These are phyloP conservation scores for Steinernema scapterisci DNA, from an alignment of 2,888 invertebrate species.

Conservation along the genomic window DNA sequence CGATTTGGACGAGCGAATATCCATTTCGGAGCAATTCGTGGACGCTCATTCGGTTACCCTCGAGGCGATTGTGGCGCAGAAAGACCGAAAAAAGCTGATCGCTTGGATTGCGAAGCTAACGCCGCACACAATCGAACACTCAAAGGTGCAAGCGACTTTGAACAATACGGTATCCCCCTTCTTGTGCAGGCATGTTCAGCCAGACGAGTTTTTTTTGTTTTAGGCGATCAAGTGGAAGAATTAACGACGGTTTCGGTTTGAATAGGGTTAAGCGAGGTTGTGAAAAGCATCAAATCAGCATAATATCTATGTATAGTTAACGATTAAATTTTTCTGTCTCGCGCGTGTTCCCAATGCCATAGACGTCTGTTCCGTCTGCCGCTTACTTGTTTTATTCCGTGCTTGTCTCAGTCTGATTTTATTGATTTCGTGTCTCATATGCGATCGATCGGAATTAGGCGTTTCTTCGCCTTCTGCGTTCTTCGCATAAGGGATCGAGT, in stretches of 20 bases:
- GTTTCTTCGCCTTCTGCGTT: no score
- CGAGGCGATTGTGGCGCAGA: slow-evolving; percentile 50
- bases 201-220: background rate
- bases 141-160: slow-evolving; percentile 53
- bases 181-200: background rate
- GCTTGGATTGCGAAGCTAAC: slow-evolving; percentile 47
- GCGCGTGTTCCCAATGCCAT: no score
- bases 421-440: slow-evolving; percentile 4
- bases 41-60: slow-evolving; percentile 44
- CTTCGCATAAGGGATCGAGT: slow-evolving; percentile 7
- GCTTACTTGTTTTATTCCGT: background rate
- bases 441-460: slow-evolving; percentile 13
- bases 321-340: background rate
- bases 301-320: slow-evolving; percentile 13
- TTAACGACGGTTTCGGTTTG: slow-evolving; percentile 29
- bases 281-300: background rate
- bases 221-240: slow-evolving; percentile 47
- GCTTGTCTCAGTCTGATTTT: background rate
- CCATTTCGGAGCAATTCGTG: slow-evolving; percentile 43
- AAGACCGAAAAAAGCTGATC: slow-evolving; percentile 49
- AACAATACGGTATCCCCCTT: slow-evolving; percentile 48
- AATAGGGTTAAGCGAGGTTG: background rate
- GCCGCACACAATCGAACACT: slow-evolving; percentile 54
- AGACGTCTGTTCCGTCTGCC: no score
- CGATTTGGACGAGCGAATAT: slow-evolving; percentile 46